phyloP scores from a whole-genome alignment of 2,888 invertebrate genomes.

The Venusia cambrica region DNA sequence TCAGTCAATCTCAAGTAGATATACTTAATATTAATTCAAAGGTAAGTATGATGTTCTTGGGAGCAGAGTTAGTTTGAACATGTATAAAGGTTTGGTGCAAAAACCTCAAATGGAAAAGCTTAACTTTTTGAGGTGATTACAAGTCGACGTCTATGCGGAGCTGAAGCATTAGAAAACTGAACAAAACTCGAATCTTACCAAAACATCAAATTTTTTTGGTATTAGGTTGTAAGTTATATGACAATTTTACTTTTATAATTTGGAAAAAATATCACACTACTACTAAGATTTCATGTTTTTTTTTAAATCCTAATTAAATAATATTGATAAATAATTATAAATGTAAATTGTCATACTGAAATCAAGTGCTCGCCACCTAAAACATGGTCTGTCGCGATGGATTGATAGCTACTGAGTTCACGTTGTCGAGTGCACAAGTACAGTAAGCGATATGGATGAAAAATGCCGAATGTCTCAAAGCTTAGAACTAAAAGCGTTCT shows the following conservation, averaged over 20 bases:
- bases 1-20: slow-evolving; percentile 21
- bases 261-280: not conserved
- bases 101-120: too few relatives aligned
- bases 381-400: slow-evolving; percentile 13
- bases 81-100: slow-evolving; percentile 20
- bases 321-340: slow-evolving; percentile 14
- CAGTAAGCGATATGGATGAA: too few relatives aligned
- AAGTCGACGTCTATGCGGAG: slow-evolving; percentile 23
- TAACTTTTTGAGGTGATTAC: too few relatives aligned
- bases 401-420: slow-evolving; percentile 6
- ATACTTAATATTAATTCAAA: slow-evolving; percentile 29
- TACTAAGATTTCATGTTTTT: too few relatives aligned
- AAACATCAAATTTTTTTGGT: slow-evolving; percentile 15
- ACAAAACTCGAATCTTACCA: slow-evolving; percentile 25
- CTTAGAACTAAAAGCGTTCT: slow-evolving; percentile 6
- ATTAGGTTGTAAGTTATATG: slow-evolving; percentile 48
- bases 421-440: not conserved
- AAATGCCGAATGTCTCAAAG: too few relatives aligned
- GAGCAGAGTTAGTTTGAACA: slow-evolving; percentile 25
- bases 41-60: slow-evolving; percentile 46
- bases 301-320: too few relatives aligned
- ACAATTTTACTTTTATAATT: slow-evolving; percentile 38
- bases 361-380: slow-evolving; percentile 17
- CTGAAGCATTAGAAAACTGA: slow-evolving; percentile 13
- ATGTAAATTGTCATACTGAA: slow-evolving; percentile 15